A percentile compares a stretch with the other conserved stretches of the same genome.
Conservation (phyloP, 2,113 vertebrate genomes). For the Neotoma lepida region DNA sequence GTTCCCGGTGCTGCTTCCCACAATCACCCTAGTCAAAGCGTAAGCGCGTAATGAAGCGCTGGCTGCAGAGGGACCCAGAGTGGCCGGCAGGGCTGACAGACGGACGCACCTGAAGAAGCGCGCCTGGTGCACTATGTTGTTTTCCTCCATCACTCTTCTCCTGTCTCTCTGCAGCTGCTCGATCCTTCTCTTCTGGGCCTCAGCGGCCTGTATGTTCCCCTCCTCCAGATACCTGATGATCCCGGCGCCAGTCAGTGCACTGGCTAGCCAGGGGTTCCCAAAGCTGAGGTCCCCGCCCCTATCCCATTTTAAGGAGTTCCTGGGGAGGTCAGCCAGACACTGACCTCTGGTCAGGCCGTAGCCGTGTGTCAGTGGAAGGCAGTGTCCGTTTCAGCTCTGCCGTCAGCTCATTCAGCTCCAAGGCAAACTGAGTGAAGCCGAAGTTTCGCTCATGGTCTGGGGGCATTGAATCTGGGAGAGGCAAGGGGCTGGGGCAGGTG, state of each 20-base stretch:
- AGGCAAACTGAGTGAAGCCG: conserved; percentile 93
- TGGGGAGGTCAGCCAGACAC: rapidly evolving
- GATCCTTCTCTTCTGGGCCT: conserved; percentile 92
- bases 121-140: conserved; percentile 89
- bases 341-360: conserved; percentile 95
- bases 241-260: background rate
- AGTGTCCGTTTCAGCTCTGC: conserved; percentile 87
- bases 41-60: too few relatives aligned
- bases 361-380: conserved; percentile 92
- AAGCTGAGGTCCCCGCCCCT: background rate
- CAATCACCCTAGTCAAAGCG: background rate
- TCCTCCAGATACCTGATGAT: conserved; percentile 91
- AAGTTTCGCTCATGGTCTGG: conserved; percentile 88
- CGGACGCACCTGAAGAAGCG: conserved; percentile 94
- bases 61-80: background rate
- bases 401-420: conserved; percentile 93
- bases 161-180: conserved; percentile 93
- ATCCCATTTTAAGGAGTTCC: background rate
- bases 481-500: conserved; percentile 2
- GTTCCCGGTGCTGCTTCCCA: background rate
- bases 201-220: conserved; percentile 90
- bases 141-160: conserved; percentile 92
- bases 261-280: background rate
- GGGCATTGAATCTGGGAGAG: conserved; percentile 90
- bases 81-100: rapidly evolving